Conservation (phyloP, 2,113 vertebrate genomes). For the Solea senegalensis region DNA sequence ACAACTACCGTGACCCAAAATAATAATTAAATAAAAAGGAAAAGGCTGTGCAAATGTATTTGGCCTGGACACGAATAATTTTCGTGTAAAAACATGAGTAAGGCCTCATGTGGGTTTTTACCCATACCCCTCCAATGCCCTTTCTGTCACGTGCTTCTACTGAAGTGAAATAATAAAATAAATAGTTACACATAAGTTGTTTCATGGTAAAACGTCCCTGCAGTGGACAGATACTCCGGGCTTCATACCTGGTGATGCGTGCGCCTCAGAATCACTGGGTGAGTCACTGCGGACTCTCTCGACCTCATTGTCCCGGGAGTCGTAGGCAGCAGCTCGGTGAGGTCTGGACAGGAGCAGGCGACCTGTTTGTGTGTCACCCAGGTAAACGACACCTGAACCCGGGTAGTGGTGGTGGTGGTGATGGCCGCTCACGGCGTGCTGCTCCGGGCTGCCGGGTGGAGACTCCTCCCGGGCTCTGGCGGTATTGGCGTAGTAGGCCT, state of each 20-base stretch:
- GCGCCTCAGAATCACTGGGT: slow-evolving; percentile 69
- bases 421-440: not conserved
- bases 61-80: too few relatives aligned
- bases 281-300: slow-evolving; percentile 57
- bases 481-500: slow-evolving; percentile 44
- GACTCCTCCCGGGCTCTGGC: slow-evolving; percentile 44
- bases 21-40: too few relatives aligned
- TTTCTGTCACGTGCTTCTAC: too few relatives aligned
- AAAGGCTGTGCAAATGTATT: too few relatives aligned
- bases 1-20: too few relatives aligned
- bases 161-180: too few relatives aligned
- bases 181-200: too few relatives aligned
- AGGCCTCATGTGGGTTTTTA: too few relatives aligned
- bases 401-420: slow-evolving; percentile 48
- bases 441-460: slow-evolving; percentile 54
- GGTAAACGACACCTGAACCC: slow-evolving; percentile 42
- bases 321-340: not conserved
- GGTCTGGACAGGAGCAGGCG: slow-evolving; percentile 32
- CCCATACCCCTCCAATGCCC: too few relatives aligned
- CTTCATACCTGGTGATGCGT: slow-evolving; percentile 69
- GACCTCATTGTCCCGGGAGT: slow-evolving; percentile 14
- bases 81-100: too few relatives aligned
- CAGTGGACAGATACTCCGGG: not conserved
- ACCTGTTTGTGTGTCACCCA: slow-evolving; percentile 39
- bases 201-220: too few relatives aligned